Conservation (phyloP, 2,113 vertebrate species). For the Cathartes aura region DNA sequence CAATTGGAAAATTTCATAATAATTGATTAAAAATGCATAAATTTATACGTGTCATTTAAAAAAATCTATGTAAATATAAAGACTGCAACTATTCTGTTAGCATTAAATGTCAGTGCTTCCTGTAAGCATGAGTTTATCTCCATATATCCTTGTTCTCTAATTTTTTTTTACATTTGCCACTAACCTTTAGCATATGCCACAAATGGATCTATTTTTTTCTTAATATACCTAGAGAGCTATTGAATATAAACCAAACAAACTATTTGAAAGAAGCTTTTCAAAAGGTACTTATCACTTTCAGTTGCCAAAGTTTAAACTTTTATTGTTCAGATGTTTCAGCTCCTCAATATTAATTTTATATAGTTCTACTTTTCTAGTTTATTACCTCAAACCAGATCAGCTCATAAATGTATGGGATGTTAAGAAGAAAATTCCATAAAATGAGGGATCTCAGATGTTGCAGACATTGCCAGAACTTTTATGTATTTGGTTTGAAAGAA, state of each 20-base stretch:
- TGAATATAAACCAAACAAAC: background rate
- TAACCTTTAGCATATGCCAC: background rate
- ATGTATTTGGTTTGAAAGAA: background rate
- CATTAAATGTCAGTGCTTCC: background rate
- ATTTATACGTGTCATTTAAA: background rate
- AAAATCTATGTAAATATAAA: background rate
- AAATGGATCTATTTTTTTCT: background rate
- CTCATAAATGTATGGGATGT: background rate
- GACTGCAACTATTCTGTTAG: background rate
- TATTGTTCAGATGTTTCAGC: background rate
- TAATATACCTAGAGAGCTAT: background rate
- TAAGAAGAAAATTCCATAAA: slow-evolving; percentile 10
- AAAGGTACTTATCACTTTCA: background rate
- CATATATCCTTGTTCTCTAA: background rate
- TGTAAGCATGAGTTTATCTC: background rate
- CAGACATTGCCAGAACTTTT: background rate
- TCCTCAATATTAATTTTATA: background rate
- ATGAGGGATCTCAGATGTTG: background rate
- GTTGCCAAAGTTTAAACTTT: slow-evolving; percentile 1
- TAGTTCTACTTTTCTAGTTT: slow-evolving; percentile 22
- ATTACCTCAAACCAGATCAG: slow-evolving; percentile 12
- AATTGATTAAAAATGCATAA: slow-evolving; percentile 5
- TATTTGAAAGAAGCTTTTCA: background rate
- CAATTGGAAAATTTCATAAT: background rate
- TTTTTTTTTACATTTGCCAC: background rate